Base-by-base conservation (phyloP, 2,113 vertebrate genomes). In the Sinocyclocheilus rhinocerous region DNA sequence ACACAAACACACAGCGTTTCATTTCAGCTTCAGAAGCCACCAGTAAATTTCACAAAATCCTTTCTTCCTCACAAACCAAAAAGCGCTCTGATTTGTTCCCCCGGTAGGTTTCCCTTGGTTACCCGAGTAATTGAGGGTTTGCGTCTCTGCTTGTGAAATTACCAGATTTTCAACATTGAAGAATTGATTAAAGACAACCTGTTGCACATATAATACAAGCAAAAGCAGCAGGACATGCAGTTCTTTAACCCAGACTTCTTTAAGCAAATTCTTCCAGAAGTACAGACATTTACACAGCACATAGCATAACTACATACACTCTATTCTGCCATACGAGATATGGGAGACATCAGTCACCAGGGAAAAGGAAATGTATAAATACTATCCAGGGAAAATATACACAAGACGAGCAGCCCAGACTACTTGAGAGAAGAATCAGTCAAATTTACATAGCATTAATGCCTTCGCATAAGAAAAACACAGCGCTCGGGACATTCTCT, bases 71-170 rank as follows among this genome's bases (percentile, higher is more conserved):
- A 88, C 85, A 79, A 86, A 88, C 42, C 48, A 61, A 83, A 86
- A 69, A 42, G 59, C 15, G 36, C 81, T 85, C 57, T 26, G 63
- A 75, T 81, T 82, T 80, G 61, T 80, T 42, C 24, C 26, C 16
- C 57, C 39, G 50, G 26, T 8, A 70, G 65, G 72, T 80, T 85
- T 85, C 84, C 73, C 85, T 88, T 87, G 84, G 83, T 90, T 87
- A 81, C 85, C 85, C 50, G 73, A 86, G 88, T 88, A 90, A 88
- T 89, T 88, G 67, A 69, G 70, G 84, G 73, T 84, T 76, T 76
- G 81, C 26, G 39, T 81, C 77, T 72, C 18, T 67, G 70, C 83
- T 83, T 75, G 26, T 87, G 65, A 89, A 91, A 79, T 83, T 81
- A 75, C 70, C 55, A 50, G 48, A 75, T 69, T 20, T 57, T 65